Evolutionary conservation across 2,113 vertebrate genomes (phyloP), one percentile per base, ranked within the genome.

Genomic region (Gorsachius goisagi): DNA sequence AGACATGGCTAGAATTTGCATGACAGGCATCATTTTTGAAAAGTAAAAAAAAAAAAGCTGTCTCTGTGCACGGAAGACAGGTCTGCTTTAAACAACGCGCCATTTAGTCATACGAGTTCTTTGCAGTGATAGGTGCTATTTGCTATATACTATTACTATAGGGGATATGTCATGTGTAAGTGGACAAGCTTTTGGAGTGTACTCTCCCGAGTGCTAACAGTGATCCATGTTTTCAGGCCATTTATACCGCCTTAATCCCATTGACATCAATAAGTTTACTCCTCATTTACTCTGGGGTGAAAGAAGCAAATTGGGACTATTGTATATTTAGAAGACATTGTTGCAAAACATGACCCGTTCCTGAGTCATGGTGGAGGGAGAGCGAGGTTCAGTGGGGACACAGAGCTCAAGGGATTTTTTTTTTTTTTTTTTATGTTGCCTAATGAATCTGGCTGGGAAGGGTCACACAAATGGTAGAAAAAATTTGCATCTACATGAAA

Each of bases 171-270:
- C 85, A 56, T 41, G 3, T 88, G 73, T 67, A 77, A 90, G 75
- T 59, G 80, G 60, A 59, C 64, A 53, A 52, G 79, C 76, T 85
- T 84, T 83, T 80, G 63, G 71, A 92, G 52, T 59, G 68, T 85
- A 35, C 66, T 91, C 27, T 78, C 96, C 69, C 83, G 66, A 94
- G 53, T 76, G 85, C 82, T 89, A 62, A 59, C 76, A 66, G 91
- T n/a, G 45, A 79, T 82, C 85, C 9, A 3, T 59, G 45, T 90
- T 92, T 94, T 94, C 93, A 90, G 72, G 67, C 72, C 59, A 37
- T 91, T 93, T 96, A 41, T 89, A 88, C 72, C 93, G 69, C 74
- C 64, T 93, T 92, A 94, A 95, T 94, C 90, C 77, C 63, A 88
- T 67, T 90, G 72, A 80, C 88, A 88, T 74, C 68, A 88, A 35